Conservation (phyloP, 2,113 vertebrate genomes). For the Geococcyx californianus region DNA sequence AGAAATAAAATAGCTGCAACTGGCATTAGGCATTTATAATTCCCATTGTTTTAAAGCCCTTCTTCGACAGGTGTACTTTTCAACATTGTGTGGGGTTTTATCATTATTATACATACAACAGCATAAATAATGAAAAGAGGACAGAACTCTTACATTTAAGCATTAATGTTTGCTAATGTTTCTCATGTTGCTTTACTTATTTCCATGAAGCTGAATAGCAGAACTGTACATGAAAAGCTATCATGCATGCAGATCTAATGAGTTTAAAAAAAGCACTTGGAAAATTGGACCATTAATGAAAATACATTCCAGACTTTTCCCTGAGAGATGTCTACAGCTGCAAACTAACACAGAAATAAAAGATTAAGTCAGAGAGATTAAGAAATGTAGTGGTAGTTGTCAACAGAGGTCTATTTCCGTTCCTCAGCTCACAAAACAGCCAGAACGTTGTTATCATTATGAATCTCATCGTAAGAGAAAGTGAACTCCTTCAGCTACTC, state of each 20-base stretch:
- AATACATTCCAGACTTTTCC: background rate
- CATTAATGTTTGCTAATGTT: background rate
- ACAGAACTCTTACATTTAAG: background rate
- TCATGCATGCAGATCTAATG: background rate
- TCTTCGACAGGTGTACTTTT: background rate
- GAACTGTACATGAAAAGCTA: background rate
- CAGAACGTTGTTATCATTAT: rapidly evolving
- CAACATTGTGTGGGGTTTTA: background rate
- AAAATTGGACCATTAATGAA: slow-evolving; percentile 13
- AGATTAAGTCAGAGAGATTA: background rate
- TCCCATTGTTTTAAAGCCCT: background rate
- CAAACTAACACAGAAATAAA: slow-evolving; percentile 26
- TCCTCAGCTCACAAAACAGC: background rate
- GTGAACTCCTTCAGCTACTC: background rate
- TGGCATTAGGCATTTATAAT: background rate
- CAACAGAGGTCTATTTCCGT: background rate
- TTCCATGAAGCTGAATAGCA: background rate
- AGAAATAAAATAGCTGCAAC: background rate
- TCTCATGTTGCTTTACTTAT: background rate
- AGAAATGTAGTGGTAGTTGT: background rate
- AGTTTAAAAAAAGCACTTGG: background rate
- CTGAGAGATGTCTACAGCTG: slow-evolving; percentile 33
- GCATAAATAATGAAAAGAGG: background rate
- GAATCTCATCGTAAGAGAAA: background rate
- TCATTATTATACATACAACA: background rate